phyloP scores from a whole-genome alignment of 2,797 vertebrate species.

The Tenualosa thibaudeaui region DNA sequence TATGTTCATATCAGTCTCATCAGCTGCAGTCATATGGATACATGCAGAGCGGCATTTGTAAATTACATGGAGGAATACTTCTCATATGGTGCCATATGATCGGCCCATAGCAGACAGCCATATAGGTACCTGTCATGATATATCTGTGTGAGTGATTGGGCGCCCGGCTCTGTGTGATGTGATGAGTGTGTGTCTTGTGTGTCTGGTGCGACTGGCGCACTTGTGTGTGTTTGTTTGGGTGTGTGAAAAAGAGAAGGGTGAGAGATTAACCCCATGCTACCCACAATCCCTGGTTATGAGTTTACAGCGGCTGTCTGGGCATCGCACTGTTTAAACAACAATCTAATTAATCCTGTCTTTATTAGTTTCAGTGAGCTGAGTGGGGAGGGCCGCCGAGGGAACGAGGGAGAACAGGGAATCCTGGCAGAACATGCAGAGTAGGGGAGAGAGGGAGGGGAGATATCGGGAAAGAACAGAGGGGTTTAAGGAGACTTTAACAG shows the following conservation, averaged over 20 bases:
- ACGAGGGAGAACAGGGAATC: conserved; percentile 63
- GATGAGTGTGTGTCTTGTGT: conserved; percentile 2
- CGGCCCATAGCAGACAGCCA: not conserved
- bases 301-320: conserved; percentile 89
- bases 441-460: conserved; percentile 54
- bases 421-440: conserved; percentile 68
- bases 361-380: conserved; percentile 88
- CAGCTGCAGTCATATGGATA: not conserved
- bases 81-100: not conserved
- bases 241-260: conserved; percentile 76
- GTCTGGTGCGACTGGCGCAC: not conserved
- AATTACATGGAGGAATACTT: conserved; percentile 17
- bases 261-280: conserved; percentile 91
- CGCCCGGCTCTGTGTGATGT: conserved; percentile 27
- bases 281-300: conserved; percentile 92
- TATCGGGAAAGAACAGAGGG: conserved; percentile 65
- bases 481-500: conserved; percentile 77
- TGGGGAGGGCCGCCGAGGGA: conserved; percentile 69
- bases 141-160: conserved; percentile 28
- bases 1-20: not conserved
- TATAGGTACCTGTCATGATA: conserved; percentile 50
- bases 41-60: not conserved
- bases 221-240: conserved; percentile 67
- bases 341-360: conserved; percentile 95
- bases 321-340: conserved; percentile 92